Percentiles rank a stretch among this genome's conserved stretches.
Evolutionary conservation across 35 echinoderm and acorn worm species (phyloP).

Genomic region (Patiria miniata): DNA sequence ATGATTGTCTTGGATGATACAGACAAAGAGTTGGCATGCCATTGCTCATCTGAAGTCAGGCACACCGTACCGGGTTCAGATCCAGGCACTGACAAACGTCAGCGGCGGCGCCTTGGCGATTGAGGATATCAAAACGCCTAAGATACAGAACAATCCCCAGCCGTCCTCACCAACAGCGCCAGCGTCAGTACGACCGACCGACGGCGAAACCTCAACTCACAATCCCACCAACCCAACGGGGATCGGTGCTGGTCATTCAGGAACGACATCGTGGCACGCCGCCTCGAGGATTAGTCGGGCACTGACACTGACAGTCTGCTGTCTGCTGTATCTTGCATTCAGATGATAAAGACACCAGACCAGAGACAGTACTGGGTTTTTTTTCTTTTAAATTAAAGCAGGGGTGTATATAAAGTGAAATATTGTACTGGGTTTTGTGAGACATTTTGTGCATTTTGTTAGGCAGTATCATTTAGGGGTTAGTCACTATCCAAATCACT

Average conservation of each 20-base stretch:
- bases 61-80: constrained; percentile 40
- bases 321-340: background rate
- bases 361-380: background rate
- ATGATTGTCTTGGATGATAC: background rate
- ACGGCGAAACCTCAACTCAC: background rate
- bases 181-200: background rate
- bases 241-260: background rate
- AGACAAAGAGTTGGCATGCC: constrained; percentile 17
- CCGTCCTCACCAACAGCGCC: background rate
- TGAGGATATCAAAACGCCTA: constrained; percentile 52
- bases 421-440: no score
- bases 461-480: no score
- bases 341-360: constrained; percentile 6
- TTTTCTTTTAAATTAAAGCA: background rate
- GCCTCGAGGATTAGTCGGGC: background rate
- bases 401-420: background rate
- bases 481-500: no score
- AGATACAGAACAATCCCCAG: background rate
- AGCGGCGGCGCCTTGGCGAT: constrained; percentile 51
- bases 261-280: constrained; percentile 2
- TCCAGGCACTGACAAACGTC: constrained; percentile 46
- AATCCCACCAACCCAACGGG: background rate
- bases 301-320: background rate
- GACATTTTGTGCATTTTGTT: no score
- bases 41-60: constrained; percentile 42